These are phyloP conservation scores for Luffia ferchaultella DNA, from an alignment of 2,888 invertebrate genomes.

Conservation along the genomic window DNA sequence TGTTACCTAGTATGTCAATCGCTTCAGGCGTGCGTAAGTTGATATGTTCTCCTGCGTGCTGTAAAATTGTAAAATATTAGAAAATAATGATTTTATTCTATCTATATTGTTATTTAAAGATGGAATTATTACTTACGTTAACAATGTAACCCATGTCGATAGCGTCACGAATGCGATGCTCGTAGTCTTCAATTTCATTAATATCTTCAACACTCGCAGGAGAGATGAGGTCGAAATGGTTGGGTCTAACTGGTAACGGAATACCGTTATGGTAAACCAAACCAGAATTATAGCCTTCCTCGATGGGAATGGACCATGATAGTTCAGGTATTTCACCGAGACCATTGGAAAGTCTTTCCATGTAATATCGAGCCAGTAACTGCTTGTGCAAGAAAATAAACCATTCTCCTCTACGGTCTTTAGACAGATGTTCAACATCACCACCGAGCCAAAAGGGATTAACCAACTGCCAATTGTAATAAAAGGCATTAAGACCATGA, in stretches of 20 bases:
- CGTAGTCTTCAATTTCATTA: conserved; percentile 51
- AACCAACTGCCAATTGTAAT: conserved; percentile 68
- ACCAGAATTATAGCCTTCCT: conserved; percentile 70
- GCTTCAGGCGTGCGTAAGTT: conserved; percentile 68
- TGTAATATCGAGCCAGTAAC: conserved; percentile 74
- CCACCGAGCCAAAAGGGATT: conserved; percentile 73
- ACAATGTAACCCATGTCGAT: conserved; percentile 66
- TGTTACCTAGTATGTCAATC: conserved; percentile 69
- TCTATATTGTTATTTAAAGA: too few relatives aligned
- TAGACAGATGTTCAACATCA: conserved; percentile 50
- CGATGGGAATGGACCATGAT: conserved; percentile 54
- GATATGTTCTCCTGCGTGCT: conserved; percentile 59
- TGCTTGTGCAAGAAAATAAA: conserved; percentile 74
- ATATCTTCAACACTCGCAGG: conserved; percentile 45
- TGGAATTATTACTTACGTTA: conserved; percentile 40
- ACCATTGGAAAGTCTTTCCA: conserved; percentile 77
- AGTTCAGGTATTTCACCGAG: conserved; percentile 71
- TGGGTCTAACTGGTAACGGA: conserved; percentile 69
- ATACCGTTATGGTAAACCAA: conserved; percentile 71
- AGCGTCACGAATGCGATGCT: conserved; percentile 65
- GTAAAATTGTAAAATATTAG: conserved; percentile 11
- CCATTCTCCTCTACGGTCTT: conserved; percentile 70
- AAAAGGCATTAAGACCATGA: conserved; percentile 70
- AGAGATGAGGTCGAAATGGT: conserved; percentile 53
- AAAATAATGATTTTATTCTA: too few relatives aligned